Conservation (phyloP, 2,888 invertebrate species). For the Thera obeliscata region DNA sequence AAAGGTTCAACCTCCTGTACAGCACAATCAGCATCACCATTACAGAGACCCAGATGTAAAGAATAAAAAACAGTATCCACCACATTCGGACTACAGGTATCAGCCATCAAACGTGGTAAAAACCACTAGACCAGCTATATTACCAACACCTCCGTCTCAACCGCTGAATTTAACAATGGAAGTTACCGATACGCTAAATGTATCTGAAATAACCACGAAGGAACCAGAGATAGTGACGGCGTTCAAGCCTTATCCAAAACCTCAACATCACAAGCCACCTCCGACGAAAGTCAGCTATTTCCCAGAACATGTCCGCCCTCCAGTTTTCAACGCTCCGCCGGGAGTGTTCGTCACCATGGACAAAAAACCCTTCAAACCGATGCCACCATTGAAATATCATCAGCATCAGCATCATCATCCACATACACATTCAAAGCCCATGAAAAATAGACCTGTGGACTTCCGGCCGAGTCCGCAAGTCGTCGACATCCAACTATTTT, state of each 20-base stretch:
- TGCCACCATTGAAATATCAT: constrained; percentile 72
- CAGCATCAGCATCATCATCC: constrained; percentile 40
- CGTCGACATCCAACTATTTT: constrained; percentile 60
- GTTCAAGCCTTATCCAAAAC: constrained; percentile 57
- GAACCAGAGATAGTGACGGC: constrained; percentile 55
- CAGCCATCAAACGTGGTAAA: constrained; percentile 58
- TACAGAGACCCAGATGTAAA: constrained; percentile 50
- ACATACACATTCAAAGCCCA: constrained; percentile 55
- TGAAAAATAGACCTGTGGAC: constrained; percentile 61
- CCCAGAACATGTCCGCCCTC: constrained; percentile 70
- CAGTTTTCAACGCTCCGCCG: constrained; percentile 76
- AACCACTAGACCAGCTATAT: constrained; percentile 65
- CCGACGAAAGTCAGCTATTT: constrained; percentile 65
- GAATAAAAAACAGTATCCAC: constrained; percentile 43
- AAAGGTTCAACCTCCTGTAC: constrained; percentile 34
- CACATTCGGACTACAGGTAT: constrained; percentile 56
- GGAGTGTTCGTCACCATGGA: constrained; percentile 79
- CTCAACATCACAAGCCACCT: constrained; percentile 45
- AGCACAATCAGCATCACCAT: constrained; percentile 45
- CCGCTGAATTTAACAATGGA: constrained; percentile 53
- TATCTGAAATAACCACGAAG: constrained; percentile 56
- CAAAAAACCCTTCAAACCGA: constrained; percentile 78
- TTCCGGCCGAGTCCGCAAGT: constrained; percentile 77
- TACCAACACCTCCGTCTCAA: constrained; percentile 59
- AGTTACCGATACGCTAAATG: constrained; percentile 49